Percentiles rank a stretch among this genome's conserved stretches.
Conservation (phyloP, 2,888 invertebrate species). For the Shargacucullia verbasci region DNA sequence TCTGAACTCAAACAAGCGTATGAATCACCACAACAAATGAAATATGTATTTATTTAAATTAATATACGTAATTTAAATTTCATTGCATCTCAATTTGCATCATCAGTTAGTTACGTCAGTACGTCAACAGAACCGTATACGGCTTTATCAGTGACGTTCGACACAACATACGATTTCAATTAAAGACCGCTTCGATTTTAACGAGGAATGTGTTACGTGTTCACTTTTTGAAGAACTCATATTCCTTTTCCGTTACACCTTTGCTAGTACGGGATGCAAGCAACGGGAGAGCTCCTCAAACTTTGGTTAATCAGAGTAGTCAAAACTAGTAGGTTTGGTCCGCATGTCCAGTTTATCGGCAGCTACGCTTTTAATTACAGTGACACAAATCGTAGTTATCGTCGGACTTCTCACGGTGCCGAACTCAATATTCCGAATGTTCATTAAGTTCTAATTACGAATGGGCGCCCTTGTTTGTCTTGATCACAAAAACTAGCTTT, state of each 20-base stretch:
- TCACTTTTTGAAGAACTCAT: conserved; percentile 72
- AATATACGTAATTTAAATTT: conserved; percentile 43
- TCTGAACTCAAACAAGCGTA: conserved; percentile 12
- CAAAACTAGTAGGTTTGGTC: conserved; percentile 82
- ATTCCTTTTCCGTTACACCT: conserved; percentile 55
- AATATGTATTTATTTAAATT: conserved; percentile 29
- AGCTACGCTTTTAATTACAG: conserved; percentile 88
- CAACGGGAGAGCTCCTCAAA: conserved; percentile 64
- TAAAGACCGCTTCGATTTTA: conserved; percentile 83
- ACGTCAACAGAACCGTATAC: conserved; percentile 70
- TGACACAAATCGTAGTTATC: conserved; percentile 89
- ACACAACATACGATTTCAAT: conserved; percentile 88
- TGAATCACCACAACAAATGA: conserved; percentile 27
- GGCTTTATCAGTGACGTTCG: conserved; percentile 80
- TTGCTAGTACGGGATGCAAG: conserved; percentile 52
- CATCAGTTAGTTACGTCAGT: conserved; percentile 63
- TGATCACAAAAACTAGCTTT: conserved; percentile 87
- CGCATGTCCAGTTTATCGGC: conserved; percentile 84
- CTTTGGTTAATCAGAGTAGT: conserved; percentile 79
- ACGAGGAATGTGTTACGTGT: conserved; percentile 78
- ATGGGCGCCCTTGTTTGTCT: conserved; percentile 88
- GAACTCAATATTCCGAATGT: conserved; percentile 86
- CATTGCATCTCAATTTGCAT: conserved; percentile 71
- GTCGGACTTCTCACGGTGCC: conserved; percentile 87
- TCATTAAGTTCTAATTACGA: conserved; percentile 89